Base-by-base conservation (phyloP, 2,888 invertebrate species). In the Cylindroiulus punctatus region DNA sequence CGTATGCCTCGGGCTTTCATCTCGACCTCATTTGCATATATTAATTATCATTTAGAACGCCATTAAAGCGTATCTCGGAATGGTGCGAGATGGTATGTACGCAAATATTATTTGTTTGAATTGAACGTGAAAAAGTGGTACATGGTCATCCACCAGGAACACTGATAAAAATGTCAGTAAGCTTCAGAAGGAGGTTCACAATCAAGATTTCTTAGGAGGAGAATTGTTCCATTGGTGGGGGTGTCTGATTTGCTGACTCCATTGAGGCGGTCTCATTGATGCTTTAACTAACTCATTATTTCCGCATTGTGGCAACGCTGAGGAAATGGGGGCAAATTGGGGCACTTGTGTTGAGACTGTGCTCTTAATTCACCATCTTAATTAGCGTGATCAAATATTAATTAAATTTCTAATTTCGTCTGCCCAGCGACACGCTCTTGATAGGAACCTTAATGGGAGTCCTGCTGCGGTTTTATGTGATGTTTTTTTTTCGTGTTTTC, bases 11-110 rank as follows among this genome's bases (percentile, higher is more conserved):
- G n/a, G 65, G 65, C 22, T 65, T 65, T 65, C 65, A 65, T 65
- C 65, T 76, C 76, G 76, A 76, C 76, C 76, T 76, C 30, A 76
- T 76, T 76, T 76, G 76, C 76, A 76, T 76, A 65, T 65, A 32
- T 76, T 30, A 76, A 76, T 76, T 76, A 76, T 30, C 30, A 17
- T 30, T 76, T 76, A 14, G 30, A 17, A 76, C 52, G 10, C 57
- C 22, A 65, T 65, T 8, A 22, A n/a, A 19, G 47, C 47, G 14
- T n/a, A 57, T 65, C 10, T 65, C 65, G 65, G n/a, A 65, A 76
- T 30, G 76, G 76, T 76, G 76, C 76, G 76, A 76, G 30, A 76
- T 76, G 30, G 30, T 32, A 1, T 76, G 26, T 44, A 10, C 12
- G 26, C 76, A 65, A 22, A 52, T 52, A 52, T 22, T 22, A 65